These are phyloP conservation scores for Tanytarsus gracilentus DNA, from an alignment of 2,888 invertebrate species.

Conservation along the genomic window DNA sequence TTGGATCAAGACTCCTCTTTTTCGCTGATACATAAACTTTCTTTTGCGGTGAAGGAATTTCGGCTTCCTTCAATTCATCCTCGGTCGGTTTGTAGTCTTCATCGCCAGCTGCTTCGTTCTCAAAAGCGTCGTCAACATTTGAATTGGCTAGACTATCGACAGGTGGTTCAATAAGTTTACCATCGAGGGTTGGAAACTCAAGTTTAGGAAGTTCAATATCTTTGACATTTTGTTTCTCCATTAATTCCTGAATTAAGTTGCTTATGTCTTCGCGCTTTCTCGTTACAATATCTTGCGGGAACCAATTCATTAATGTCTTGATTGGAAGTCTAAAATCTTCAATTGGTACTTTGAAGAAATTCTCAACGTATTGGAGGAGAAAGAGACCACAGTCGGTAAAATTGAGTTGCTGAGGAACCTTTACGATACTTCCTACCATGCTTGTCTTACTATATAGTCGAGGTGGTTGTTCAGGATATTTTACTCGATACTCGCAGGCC, in stretches of 20 bases:
- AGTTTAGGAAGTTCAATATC: conserved; percentile 60
- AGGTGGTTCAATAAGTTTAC: conserved; percentile 40
- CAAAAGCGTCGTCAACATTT: conserved; percentile 8
- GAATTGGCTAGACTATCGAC: not conserved
- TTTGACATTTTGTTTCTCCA: conserved; percentile 62
- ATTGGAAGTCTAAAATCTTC: conserved; percentile 75
- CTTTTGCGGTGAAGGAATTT: not conserved
- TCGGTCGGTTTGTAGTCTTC: not conserved
- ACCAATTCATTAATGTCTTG: conserved; percentile 75
- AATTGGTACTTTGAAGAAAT: conserved; percentile 85
- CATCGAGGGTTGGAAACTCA: conserved; percentile 66
- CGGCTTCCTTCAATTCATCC: conserved; percentile 6
- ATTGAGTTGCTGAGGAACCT: conserved; percentile 96
- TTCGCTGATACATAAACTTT: not conserved
- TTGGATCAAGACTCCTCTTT: not conserved
- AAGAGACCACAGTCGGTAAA: conserved; percentile 95
- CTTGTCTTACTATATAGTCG: conserved; percentile 64
- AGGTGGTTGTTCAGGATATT: conserved; percentile 51
- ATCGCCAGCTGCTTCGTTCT: not conserved
- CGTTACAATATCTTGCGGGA: conserved; percentile 71
- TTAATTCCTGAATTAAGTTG: conserved; percentile 62
- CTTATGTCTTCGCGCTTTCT: conserved; percentile 82
- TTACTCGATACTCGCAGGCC: conserved; percentile 73
- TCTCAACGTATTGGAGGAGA: conserved; percentile 91
- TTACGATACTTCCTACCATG: conserved; percentile 77